phyloP scores from a whole-genome alignment of 1,140 invertebrate species.

The Batillaria attramentaria region DNA sequence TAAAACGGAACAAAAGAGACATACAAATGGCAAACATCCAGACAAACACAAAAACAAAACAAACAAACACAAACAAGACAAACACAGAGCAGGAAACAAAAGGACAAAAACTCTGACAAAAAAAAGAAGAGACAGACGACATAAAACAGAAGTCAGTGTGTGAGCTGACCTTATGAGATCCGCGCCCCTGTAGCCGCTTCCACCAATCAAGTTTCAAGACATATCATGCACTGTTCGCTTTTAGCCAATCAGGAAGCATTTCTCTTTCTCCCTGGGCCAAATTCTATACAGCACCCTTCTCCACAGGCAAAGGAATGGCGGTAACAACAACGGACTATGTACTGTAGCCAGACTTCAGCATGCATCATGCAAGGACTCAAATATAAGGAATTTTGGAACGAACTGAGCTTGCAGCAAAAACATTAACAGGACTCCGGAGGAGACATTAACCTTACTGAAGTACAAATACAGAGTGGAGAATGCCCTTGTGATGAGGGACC shows the following conservation, averaged over 20 bases:
- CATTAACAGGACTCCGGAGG: no score
- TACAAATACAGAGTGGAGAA: no score
- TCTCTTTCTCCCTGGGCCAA: not conserved
- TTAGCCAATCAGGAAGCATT: slow-evolving; percentile 27
- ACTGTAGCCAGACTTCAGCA: no score
- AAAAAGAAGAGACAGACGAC: not conserved
- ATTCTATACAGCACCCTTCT: not conserved
- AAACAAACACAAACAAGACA: slow-evolving; percentile 22
- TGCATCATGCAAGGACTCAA: no score
- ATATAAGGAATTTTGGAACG: no score
- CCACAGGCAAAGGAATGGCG: not conserved
- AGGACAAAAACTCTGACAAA: not conserved
- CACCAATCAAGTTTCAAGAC: slow-evolving; percentile 24
- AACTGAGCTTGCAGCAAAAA: no score
- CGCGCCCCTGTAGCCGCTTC: not conserved
- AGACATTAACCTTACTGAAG: no score
- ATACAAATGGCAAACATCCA: not conserved
- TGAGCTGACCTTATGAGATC: slow-evolving; percentile 21
- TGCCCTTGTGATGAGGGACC: no score
- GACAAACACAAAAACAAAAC: slow-evolving; percentile 13
- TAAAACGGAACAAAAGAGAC: not conserved
- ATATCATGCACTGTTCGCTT: slow-evolving; percentile 10
- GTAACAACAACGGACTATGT: no score
- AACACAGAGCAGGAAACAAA: not conserved
- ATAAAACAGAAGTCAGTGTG: not conserved